Base-by-base conservation (phyloP, 1,140 invertebrate species). In the Micrasema minimum region DNA sequence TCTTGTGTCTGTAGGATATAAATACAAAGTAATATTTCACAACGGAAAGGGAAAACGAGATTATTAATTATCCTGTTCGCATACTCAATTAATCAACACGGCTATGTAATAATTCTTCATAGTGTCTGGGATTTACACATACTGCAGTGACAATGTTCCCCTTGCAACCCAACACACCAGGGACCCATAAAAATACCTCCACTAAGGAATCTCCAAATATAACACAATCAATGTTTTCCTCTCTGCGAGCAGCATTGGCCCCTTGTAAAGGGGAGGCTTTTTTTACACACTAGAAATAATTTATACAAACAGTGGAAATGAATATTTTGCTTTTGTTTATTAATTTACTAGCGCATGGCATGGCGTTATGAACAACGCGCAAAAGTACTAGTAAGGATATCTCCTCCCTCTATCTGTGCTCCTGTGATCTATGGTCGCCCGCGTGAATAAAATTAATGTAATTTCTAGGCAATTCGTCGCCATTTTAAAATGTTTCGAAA, bases 121-220 rank as follows among this genome's bases (percentile, higher is more conserved):
- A 22, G 23, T 46, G 9, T 18, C 26, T 64, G 10, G 61, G 18
- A 16, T 20, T 23, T 61, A 43, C 22, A 22, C 14, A 55, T 66
- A 71, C 31, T 38, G 16, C 26, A 38, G 48, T 53, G 53, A 71
- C 69, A 61, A 65, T 59, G 16, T 66, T 53, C 69, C 61, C 48
- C 38, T 38, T 38, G 31, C 37, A 35, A n/a, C 35, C 43, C 10
- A 26, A 64, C 31, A 59, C 48, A 59, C 66, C 51, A 55, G 72
- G 72, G 72, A 69, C 51, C 53, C 72, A 71, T 70, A 74, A 74
- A 74, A 74, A 74, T 71, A 67, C 72, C 72, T 73, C n/a, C 35
- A 50, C 66, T 7, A 35, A 67, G 55, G 64, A 70, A 59, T 59
- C 55, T 38, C 55, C 35, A 10, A 59, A 59, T 41, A 59, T 41